Conservation (phyloP, 2,888 invertebrate genomes). For the Trichopria drosophilae region DNA sequence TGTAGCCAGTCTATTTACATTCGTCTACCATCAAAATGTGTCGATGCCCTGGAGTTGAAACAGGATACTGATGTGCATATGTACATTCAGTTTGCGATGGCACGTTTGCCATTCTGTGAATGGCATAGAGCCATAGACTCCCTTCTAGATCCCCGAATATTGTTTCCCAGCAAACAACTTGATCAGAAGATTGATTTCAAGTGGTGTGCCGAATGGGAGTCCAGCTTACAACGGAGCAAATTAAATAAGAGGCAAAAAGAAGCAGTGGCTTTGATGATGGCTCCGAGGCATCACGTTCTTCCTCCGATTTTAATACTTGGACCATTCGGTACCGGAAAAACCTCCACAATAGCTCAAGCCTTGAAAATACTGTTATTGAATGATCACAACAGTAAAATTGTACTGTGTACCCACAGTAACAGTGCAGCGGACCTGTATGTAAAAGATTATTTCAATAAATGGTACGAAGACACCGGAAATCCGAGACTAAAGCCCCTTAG, state of each 20-base stretch:
- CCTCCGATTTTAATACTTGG: slow-evolving; percentile 76
- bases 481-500: slow-evolving; percentile 68
- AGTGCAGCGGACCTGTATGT: slow-evolving; percentile 85
- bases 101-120: slow-evolving; percentile 78
- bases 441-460: slow-evolving; percentile 79
- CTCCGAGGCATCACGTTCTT: slow-evolving; percentile 64
- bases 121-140: slow-evolving; percentile 83
- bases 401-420: slow-evolving; percentile 86
- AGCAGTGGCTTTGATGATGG: slow-evolving; percentile 76
- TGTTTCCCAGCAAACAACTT: slow-evolving; percentile 65
- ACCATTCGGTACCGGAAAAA: slow-evolving; percentile 87
- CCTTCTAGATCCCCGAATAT: slow-evolving; percentile 69
- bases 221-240: slow-evolving; percentile 63
- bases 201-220: slow-evolving; percentile 19
- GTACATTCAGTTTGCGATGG: slow-evolving; percentile 80
- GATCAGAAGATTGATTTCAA: slow-evolving; percentile 6
- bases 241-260: slow-evolving; percentile 79
- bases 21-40: slow-evolving; percentile 69
- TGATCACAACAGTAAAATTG: slow-evolving; percentile 69
- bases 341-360: slow-evolving; percentile 74
- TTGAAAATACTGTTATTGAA: slow-evolving; percentile 59
- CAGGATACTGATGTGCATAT: slow-evolving; percentile 68
- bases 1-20: slow-evolving; percentile 78
- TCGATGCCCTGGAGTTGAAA: slow-evolving; percentile 65
- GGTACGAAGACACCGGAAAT: slow-evolving; percentile 70